Evolutionary conservation across 1,140 invertebrate species (phyloP).

Genomic region (Notospermus geniculatus): DNA sequence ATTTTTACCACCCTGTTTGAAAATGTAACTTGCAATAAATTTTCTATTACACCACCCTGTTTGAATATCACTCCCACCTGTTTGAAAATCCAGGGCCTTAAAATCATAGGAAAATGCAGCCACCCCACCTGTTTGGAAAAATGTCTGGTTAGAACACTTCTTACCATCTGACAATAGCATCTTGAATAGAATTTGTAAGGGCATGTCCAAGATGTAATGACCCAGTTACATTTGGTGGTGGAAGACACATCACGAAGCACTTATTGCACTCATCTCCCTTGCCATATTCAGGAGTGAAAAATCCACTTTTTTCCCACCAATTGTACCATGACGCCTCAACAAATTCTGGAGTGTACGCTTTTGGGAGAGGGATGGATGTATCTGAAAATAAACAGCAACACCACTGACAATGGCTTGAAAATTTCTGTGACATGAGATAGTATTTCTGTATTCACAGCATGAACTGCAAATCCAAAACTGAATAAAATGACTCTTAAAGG

Average conservation of each 20-base stretch:
- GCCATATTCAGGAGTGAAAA: constrained; percentile 97
- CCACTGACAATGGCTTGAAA: too few relatives aligned
- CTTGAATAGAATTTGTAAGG: constrained; percentile 93
- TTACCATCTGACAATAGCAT: constrained; percentile 87
- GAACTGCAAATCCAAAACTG: too few relatives aligned
- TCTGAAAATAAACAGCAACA: constrained; percentile 19
- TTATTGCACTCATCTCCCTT: constrained; percentile 40
- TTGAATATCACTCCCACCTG: too few relatives aligned
- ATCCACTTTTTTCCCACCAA: constrained; percentile 93
- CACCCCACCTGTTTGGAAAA: too few relatives aligned
- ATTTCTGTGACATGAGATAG: too few relatives aligned
- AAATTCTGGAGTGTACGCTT: constrained; percentile 90
- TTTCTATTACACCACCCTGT: too few relatives aligned
- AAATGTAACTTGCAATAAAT: too few relatives aligned
- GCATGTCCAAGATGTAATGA: constrained; percentile 96
- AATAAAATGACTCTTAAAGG: too few relatives aligned
- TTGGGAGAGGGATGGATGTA: constrained; percentile 66
- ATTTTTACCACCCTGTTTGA: too few relatives aligned
- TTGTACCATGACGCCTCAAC: constrained; percentile 96
- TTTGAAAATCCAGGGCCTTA: too few relatives aligned
- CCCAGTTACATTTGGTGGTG: constrained; percentile 98
- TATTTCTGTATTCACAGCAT: too few relatives aligned
- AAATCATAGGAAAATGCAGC: too few relatives aligned
- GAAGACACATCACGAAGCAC: constrained; percentile 91
- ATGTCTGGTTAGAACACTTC: constrained; percentile 7